A percentile compares a stretch with the other conserved stretches of the same genome.
Evolutionary conservation across 2,888 invertebrate species (phyloP).

Genomic region (Lydus trimaculatus): DNA sequence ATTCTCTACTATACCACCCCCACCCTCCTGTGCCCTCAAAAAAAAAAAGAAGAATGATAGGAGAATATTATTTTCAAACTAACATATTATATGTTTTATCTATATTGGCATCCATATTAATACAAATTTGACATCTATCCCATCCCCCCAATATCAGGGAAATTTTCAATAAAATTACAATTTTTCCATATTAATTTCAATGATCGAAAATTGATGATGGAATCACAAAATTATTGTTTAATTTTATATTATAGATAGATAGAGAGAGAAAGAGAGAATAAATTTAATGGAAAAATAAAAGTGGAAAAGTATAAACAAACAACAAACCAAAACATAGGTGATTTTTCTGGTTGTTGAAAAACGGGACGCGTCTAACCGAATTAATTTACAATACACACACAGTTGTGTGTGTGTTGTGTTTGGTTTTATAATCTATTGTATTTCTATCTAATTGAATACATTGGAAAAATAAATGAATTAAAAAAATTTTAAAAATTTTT

Average conservation of each 20-base stretch:
- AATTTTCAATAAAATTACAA: constrained; percentile 5
- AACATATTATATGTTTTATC: not conserved
- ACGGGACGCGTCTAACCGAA: constrained; percentile 24
- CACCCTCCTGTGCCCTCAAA: too few species aligned
- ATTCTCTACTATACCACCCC: too few species aligned
- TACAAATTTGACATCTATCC: constrained; percentile 6
- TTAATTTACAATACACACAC: constrained; percentile 15
- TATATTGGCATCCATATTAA: not conserved
- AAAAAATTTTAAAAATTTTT: too few species aligned
- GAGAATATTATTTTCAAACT: not conserved
- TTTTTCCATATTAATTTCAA: too few species aligned
- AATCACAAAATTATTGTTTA: too few species aligned
- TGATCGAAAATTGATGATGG: too few species aligned
- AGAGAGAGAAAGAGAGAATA: not conserved
- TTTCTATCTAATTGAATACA: not conserved
- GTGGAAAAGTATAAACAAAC: not conserved
- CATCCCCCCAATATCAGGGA: not conserved
- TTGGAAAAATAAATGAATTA: not conserved
- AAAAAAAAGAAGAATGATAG: too few species aligned
- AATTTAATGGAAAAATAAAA: constrained; percentile 8
- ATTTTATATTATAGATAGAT: not conserved
- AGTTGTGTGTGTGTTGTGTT: not conserved
- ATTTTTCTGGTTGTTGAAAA: constrained; percentile 15
- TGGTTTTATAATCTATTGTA: constrained; percentile 5
- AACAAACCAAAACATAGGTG: not conserved